A percentile compares a stretch with the other conserved stretches of the same genome.
Evolutionary conservation across 2,888 invertebrate species (phyloP).

Genomic region (Axea sp.): DNA sequence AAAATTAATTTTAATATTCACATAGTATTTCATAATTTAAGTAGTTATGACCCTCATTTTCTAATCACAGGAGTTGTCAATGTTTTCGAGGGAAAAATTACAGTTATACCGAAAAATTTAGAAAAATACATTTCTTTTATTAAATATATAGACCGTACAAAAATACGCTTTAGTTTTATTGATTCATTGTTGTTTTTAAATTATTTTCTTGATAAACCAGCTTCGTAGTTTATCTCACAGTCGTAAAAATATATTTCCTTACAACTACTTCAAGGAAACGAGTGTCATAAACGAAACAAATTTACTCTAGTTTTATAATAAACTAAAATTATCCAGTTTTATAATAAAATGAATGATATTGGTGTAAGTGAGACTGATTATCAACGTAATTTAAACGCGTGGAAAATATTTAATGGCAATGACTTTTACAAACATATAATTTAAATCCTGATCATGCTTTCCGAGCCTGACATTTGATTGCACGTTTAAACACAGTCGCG

Average conservation of each 20-base stretch:
- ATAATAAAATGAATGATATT: conserved; percentile 2
- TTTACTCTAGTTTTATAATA: background rate
- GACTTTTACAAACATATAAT: conserved; percentile 21
- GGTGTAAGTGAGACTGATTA: conserved; percentile 7
- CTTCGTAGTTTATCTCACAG: background rate
- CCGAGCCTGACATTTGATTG: background rate
- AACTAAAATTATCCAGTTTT: too few species aligned
- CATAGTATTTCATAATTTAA: conserved; percentile 22
- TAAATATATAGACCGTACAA: background rate
- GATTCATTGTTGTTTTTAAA: background rate
- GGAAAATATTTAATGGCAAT: conserved; percentile 8
- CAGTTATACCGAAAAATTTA: conserved; percentile 46
- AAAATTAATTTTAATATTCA: conserved; percentile 11
- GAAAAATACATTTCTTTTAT: conserved; percentile 1
- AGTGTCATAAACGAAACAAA: background rate
- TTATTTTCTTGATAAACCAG: conserved; percentile 3
- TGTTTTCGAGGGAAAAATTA: background rate
- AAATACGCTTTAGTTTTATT: conserved; percentile 1
- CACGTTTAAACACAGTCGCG: background rate
- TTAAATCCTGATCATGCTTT: background rate
- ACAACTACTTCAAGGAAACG: conserved; percentile 2
- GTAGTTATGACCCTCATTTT: conserved; percentile 25
- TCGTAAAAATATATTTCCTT: conserved; percentile 2
- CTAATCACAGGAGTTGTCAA: conserved; percentile 2
- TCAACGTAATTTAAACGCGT: background rate